Percentiles rank a stretch among this genome's conserved stretches.
phyloP scores from a whole-genome alignment of 35 echinoderm and acorn worm species.

The Strongylocentrotus purpuratus region DNA sequence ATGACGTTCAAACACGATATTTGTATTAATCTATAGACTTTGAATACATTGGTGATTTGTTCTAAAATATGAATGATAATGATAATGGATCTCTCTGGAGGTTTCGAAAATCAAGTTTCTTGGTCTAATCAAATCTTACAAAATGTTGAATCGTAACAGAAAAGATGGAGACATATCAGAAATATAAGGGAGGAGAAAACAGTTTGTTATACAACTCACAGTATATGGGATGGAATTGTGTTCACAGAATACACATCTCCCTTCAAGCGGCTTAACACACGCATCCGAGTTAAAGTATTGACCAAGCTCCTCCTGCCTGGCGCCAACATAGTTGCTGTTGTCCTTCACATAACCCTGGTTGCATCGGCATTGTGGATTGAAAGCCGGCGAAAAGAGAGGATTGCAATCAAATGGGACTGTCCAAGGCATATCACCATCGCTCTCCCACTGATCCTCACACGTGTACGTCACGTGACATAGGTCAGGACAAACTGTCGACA shows the following conservation, averaged over 20 bases:
- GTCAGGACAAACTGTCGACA: neutral
- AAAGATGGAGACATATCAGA: no score
- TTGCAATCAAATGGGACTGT: neutral
- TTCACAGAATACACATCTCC: neutral
- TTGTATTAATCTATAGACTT: no score
- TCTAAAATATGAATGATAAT: no score
- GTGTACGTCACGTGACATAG: neutral
- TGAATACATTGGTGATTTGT: no score
- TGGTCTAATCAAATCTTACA: no score
- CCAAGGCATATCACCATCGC: neutral
- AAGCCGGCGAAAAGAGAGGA: neutral
- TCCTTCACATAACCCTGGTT: neutral
- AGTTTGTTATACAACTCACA: no score
- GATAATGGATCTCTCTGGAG: no score
- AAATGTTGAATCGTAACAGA: no score
- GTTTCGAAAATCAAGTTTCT: no score
- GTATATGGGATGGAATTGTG: neutral
- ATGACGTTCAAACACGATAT: no score
- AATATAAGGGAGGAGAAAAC: no score
- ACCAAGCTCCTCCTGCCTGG: neutral
- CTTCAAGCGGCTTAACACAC: neutral
- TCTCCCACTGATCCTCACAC: neutral
- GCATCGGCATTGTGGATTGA: neutral
- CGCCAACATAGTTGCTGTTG: neutral
- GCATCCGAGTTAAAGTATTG: neutral